Evolutionary conservation across 2,888 invertebrate genomes (phyloP), one percentile per base, ranked within the genome.

Genomic region (Tetropium fuscum): DNA sequence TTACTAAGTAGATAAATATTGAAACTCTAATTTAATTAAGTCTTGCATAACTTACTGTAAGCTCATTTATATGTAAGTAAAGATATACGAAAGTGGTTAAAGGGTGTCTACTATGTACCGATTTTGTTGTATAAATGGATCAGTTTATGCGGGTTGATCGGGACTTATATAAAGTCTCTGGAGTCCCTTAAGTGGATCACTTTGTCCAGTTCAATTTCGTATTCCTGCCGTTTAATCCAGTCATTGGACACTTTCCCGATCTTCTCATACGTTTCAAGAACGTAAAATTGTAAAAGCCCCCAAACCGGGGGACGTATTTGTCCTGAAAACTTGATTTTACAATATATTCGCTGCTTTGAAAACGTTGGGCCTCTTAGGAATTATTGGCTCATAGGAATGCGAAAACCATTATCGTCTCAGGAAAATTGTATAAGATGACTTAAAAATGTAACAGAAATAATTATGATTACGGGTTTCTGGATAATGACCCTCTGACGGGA

Each of bases 211-310:
- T 48, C 48, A 36, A 48, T 48, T 48, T 34, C 36, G 36, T 20
- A 36, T 34, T 48, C 30, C 48, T 34, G 19, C 36, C 48, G 36
- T 48, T 48, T 48, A 48, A 48, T 48, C 48, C 48, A 48, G 36
- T 48, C 48, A 48, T 48, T 36, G 48, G 48, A 48, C 48, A 48
- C 48, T 48, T 41, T 48, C 20, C 36, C 48, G 34, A 48, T 22
- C 36, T 36, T 36, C 48, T 48, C 36, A 36, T 36, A 48, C 36
- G 22, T 25, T 34, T 48, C 36, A 7, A 48, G 13, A 15, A n/a
- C 27, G 27, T 44, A 48, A 48, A 22, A 16, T 34, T 22, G 13
- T 36, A 8, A 20, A 36, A 15, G 36, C 11, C 36, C 16, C 5
- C 22, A 22, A 36, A 36, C 48, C 5, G 15, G n/a, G n/a, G n/a